Evolutionary conservation across 1,140 invertebrate genomes (phyloP), one percentile per base, ranked within the genome.

Genomic region (Aphelenchoides besseyi): DNA sequence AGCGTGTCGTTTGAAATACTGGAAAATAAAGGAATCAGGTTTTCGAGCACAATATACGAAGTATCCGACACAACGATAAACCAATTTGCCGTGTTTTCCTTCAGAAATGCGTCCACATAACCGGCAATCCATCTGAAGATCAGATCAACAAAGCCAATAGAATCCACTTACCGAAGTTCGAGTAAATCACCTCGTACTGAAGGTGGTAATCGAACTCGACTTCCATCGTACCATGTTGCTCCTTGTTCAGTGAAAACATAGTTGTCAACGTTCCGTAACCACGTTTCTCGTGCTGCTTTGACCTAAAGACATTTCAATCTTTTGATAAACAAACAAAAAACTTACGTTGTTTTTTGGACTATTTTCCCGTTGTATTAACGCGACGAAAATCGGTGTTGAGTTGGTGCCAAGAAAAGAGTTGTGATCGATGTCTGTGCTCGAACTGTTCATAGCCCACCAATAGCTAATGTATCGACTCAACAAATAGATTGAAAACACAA

Each of bases 401-500:
- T 48, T 48, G 41, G 23, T 16, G 41, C 12, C 41, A 23, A 23
- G 12, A 16, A 16, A 23, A 48, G 41, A 23, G 41, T 48, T 48
- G 12, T 23, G 41, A 16, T 48, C 41, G 41, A 48, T 16, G 12
- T 12, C 12, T 12, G 41, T 23, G 12, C 23, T 23, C 23, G 12
- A 12, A 23, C 41, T 23, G 41, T 12, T 16, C 41, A 23, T 48
- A 16, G 41, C 41, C 12, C 23, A 48, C 12, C 23, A 48, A 23
- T 48, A 48, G 59, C n/a, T 29, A 36, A 61, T 1, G 59, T 61
- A 61, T n/a, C 59, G 59, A 61, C 59, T 29, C 16, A 26, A 16
- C 59, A 61, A 61, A 18, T 61, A 61, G 59, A 61, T 30, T 1
- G 59, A 61, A 61, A n/a, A 52, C 18, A 61, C 59, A n/a, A 8